Conservation (phyloP, 2,888 invertebrate genomes). For the Erynnis tages region DNA sequence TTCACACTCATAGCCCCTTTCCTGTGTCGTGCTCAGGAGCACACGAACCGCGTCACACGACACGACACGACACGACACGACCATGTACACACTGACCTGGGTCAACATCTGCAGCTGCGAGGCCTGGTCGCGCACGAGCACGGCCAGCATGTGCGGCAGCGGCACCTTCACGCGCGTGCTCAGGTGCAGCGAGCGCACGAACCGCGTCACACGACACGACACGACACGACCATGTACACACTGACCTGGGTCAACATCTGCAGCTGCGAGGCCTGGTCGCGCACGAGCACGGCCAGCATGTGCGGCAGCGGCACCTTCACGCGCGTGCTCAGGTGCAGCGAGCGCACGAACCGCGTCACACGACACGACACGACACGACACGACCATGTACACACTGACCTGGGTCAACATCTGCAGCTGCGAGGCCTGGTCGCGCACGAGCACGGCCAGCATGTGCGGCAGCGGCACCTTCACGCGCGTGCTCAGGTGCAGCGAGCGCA, state of each 20-base stretch:
- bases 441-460: conserved; percentile 94
- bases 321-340: conserved; percentile 91
- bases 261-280: conserved; percentile 85
- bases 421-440: conserved; percentile 86
- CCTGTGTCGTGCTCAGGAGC: conserved; percentile 89
- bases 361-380: too few relatives aligned
- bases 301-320: conserved; percentile 97
- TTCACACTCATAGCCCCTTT: too few relatives aligned
- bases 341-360: conserved; percentile 90
- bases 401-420: conserved; percentile 86
- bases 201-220: conserved; percentile 90
- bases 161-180: conserved; percentile 96
- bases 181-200: conserved; percentile 91
- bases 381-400: conserved; percentile 40
- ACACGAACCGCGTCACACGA: conserved; percentile 90
- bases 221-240: too few relatives aligned
- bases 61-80: too few relatives aligned
- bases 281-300: conserved; percentile 92
- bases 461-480: conserved; percentile 96
- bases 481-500: conserved; percentile 90
- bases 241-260: conserved; percentile 84
- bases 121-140: conserved; percentile 87
- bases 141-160: conserved; percentile 95
- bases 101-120: conserved; percentile 86
- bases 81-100: conserved; percentile 51